phyloP scores from a whole-genome alignment of 2,888 invertebrate species.

The Orchesellides sinensis region DNA sequence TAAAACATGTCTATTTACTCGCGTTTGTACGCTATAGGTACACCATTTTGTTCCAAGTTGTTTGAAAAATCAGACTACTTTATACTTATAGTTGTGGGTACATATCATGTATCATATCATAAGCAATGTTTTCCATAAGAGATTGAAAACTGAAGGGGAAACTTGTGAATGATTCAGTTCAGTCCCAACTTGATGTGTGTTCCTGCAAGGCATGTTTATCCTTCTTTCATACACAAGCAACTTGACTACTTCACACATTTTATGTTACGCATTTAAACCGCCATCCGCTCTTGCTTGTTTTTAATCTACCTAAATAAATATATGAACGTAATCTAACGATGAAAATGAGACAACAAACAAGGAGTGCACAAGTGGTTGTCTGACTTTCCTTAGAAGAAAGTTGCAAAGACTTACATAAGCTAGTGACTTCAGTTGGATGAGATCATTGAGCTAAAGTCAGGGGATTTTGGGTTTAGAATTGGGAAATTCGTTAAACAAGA shows the following conservation, averaged over 20 bases:
- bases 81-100: too few relatives aligned
- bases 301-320: slow-evolving; percentile 18
- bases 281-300: slow-evolving; percentile 21
- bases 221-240: slow-evolving; percentile 5
- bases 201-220: slow-evolving; percentile 1
- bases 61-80: too few relatives aligned
- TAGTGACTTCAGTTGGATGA: slow-evolving; percentile 32
- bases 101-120: too few relatives aligned
- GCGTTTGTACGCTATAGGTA: too few relatives aligned
- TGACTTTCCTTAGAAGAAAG: slow-evolving; percentile 34
- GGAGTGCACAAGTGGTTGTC: slow-evolving; percentile 34
- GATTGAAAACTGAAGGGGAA: neutral
- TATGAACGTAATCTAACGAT: neutral
- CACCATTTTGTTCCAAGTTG: too few relatives aligned
- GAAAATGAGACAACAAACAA: slow-evolving; percentile 56
- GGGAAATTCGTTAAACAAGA: slow-evolving; percentile 20
- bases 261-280: slow-evolving; percentile 53
- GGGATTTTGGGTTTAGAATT: slow-evolving; percentile 26
- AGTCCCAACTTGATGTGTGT: neutral
- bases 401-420: slow-evolving; percentile 40
- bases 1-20: too few relatives aligned
- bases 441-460: slow-evolving; percentile 57
- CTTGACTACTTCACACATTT: slow-evolving; percentile 9
- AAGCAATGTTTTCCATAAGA: too few relatives aligned
- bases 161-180: slow-evolving; percentile 47